Evolutionary conservation across 2,888 invertebrate species (phyloP), one percentile per base, ranked within the genome.

Genomic region (Leptinotarsa tumamoca): DNA sequence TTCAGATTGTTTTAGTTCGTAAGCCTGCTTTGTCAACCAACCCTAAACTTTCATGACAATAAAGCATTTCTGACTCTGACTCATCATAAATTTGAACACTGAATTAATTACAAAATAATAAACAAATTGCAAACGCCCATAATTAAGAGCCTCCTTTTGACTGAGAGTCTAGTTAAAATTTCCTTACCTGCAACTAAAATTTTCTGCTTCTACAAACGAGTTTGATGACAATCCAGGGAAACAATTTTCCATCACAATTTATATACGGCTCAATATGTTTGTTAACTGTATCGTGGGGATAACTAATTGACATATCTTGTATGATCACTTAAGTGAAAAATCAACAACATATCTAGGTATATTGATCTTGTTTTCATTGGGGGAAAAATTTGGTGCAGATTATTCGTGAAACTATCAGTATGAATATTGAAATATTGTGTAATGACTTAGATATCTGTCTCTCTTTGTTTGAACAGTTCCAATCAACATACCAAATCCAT

Each of bases 231-330:
- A 63, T 58, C 13, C 21, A 21, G 58, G 1, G 4, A 58, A 23
- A 13, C 15, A 23, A 23, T 58, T 13, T 58, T 4, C 63, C n/a
- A 33, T 33, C n/a, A 33, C 17, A 43, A 63, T 63, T 63, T 63
- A 63, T 63, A 63, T n/a, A 33, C 43, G 43, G 43, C n/a, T 43
- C 63, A 43, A 33, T 63, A 63, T 63, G 63, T 43, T 63, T 63
- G 18, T 33, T 17, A 17, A 27, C 27, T 27, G 2, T 58, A n/a
- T 43, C 33, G n/a, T 63, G 43, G 63, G 33, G 63, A 58, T 63
- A 63, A n/a, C 63, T 63, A 63, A 63, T 63, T 63, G 63, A 63
- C 63, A 63, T 63, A 63, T 63, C 63, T 63, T 63, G 63, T 63
- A 63, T 63, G 63, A 63, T 33, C 63, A n/a, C 63, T 5, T 63